phyloP scores from a whole-genome alignment of 2,113 vertebrate genomes.

The Hippopotamus amphibius region DNA sequence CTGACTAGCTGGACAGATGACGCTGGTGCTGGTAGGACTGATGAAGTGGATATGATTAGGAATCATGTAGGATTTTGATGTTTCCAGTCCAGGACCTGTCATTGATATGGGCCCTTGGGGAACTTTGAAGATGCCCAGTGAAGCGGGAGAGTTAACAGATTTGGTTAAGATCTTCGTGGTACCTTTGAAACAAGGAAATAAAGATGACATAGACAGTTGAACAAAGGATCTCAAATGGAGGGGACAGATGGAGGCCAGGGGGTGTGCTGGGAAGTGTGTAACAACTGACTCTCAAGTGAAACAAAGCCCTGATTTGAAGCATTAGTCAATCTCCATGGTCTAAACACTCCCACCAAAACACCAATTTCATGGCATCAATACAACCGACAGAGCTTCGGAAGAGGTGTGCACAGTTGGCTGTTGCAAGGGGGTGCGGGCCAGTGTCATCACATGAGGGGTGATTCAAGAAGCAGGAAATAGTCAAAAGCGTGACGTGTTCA shows the following conservation, averaged over 20 bases:
- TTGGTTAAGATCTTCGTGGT: not conserved
- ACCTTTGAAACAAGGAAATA: not conserved
- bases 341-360: not conserved
- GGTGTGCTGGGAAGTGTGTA: not conserved
- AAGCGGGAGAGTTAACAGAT: not conserved
- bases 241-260: not conserved
- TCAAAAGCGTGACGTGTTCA: not conserved
- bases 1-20: not conserved
- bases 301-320: not conserved
- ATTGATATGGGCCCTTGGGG: not conserved
- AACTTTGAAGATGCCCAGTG: not conserved
- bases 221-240: not conserved
- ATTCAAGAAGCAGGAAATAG: not conserved
- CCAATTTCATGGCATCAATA: not conserved
- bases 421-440: not conserved
- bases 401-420: not conserved
- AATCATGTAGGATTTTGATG: not conserved
- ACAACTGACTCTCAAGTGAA: not conserved
- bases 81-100: not conserved
- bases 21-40: accelerated
- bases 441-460: not conserved
- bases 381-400: not conserved
- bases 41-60: not conserved
- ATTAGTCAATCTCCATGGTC: not conserved
- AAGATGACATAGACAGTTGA: not conserved